A percentile compares a stretch with the other conserved stretches of the same genome.
phyloP scores from a whole-genome alignment of 2,888 invertebrate species.

The Tribolium freemani region DNA sequence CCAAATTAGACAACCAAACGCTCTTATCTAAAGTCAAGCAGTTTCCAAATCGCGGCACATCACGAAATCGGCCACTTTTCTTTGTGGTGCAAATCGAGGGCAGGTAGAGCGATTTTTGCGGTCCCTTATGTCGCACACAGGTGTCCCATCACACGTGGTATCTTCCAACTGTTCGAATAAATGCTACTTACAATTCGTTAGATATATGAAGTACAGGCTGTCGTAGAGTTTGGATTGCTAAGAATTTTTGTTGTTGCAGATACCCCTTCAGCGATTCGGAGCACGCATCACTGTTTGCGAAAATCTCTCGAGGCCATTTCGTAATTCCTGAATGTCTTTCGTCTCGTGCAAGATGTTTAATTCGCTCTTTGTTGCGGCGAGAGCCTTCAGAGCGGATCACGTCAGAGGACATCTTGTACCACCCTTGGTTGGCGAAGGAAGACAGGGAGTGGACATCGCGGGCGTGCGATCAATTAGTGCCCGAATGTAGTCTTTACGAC shows the following conservation, averaged over 20 bases:
- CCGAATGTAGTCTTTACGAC: constrained; percentile 66
- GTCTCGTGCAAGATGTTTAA: constrained; percentile 85
- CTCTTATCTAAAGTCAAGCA: neutral
- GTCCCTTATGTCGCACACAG: constrained; percentile 31
- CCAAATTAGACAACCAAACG: neutral
- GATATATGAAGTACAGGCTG: neutral
- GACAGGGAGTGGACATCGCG: constrained; percentile 66
- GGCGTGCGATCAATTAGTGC: constrained; percentile 69
- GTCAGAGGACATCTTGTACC: constrained; percentile 83
- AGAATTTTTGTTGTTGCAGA: constrained; percentile 71
- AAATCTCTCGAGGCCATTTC: constrained; percentile 90
- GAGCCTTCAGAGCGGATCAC: constrained; percentile 86
- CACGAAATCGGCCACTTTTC: too few species aligned
- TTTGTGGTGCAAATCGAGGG: too few species aligned
- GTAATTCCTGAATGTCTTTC: constrained; percentile 87
- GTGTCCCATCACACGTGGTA: constrained; percentile 32
- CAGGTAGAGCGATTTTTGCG: too few species aligned
- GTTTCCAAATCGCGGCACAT: neutral
- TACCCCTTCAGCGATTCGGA: constrained; percentile 95
- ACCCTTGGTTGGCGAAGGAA: constrained; percentile 86
- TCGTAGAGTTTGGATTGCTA: too few species aligned
- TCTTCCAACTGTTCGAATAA: constrained; percentile 17
- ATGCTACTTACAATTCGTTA: too few species aligned
- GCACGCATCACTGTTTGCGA: constrained; percentile 88
- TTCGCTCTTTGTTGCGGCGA: constrained; percentile 84